Base-by-base conservation (phyloP, 2,888 invertebrate genomes). In the Taphrorychus bicolor region DNA sequence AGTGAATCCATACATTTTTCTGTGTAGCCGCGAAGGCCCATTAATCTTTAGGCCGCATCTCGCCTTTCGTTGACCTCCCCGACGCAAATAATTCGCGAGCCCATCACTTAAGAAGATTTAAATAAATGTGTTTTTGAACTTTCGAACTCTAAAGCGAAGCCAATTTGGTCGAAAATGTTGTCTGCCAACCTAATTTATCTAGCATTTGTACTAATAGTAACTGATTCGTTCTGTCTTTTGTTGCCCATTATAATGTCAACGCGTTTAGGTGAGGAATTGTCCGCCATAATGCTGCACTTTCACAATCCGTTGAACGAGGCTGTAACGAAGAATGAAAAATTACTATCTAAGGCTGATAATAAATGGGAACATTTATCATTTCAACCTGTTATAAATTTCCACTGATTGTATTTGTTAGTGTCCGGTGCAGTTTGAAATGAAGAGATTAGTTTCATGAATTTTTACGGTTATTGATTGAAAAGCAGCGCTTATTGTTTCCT, bases 141-240 rank as follows among this genome's bases (percentile, higher is more conserved):
- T 32, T 32, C 11, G 32, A 32, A 32, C 32, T 3, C 32, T 32
- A 9, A 11, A 11, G 11, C 1, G 32, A 32, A 32, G 32, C 32
- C 32, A 32, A 45, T 45, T 45, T 45, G 7, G 17, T 45, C 14
- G 9, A 45, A 45, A 11, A 45, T 16, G 14, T 45, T 11, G 24
- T 66, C 61, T 57, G 58, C 41, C 66, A 51, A 60, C 23, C 23
- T 61, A 66, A 66, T 66, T 66, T 66, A 66, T 66, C 57, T 60
- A 66, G 32, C 51, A 66, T 57, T 57, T 61, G 56, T 61, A 41
- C 57, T 57, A 57, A 59, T 60, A 60, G 32, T 40, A 65, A 60
- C 59, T 66, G 59, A 66, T 60, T 59, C 52, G 54, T 66, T 66
- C 41, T 59, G 54, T 54, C 66, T 64, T 58, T 64, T 53, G 23